Conservation (phyloP, 2,113 vertebrate genomes). For the Stegastes partitus region DNA sequence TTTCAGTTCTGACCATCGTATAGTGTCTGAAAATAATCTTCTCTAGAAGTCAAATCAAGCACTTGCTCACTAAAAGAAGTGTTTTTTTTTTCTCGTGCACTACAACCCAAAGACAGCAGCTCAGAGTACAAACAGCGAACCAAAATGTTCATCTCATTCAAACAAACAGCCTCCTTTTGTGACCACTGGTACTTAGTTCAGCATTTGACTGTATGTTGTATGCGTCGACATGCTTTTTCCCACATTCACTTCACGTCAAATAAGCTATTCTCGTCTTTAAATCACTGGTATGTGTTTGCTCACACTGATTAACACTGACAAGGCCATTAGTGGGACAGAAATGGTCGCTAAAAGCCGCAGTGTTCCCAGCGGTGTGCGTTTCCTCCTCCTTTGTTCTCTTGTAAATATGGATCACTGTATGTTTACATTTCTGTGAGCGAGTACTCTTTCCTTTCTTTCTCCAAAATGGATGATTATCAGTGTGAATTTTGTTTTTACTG, state of each 20-base stretch:
- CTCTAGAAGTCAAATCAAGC: slow-evolving; percentile 50
- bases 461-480: slow-evolving; percentile 82
- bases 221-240: no score
- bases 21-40: slow-evolving; percentile 52
- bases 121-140: slow-evolving; percentile 52
- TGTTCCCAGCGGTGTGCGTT: slow-evolving; percentile 4
- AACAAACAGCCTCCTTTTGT: slow-evolving; percentile 25
- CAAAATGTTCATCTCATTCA: slow-evolving; percentile 38
- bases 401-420: slow-evolving; percentile 64
- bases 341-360: background rate
- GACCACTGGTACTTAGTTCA: slow-evolving; percentile 40
- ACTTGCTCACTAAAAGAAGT: slow-evolving; percentile 57
- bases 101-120: slow-evolving; percentile 66
- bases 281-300: slow-evolving; percentile 71
- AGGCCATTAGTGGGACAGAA: slow-evolving; percentile 24
- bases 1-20: slow-evolving; percentile 47
- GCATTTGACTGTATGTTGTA: slow-evolving; percentile 44
- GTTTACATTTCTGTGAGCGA: slow-evolving; percentile 78
- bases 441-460: slow-evolving; percentile 75
- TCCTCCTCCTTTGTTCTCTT: slow-evolving; percentile 41
- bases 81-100: slow-evolving; percentile 27
- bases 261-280: slow-evolving; percentile 74
- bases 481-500: slow-evolving; percentile 81
- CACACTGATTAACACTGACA: slow-evolving; percentile 51
- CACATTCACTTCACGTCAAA: slow-evolving; percentile 64